Conservation (phyloP, 2,888 invertebrate genomes). For the Agrypnus murinus region DNA sequence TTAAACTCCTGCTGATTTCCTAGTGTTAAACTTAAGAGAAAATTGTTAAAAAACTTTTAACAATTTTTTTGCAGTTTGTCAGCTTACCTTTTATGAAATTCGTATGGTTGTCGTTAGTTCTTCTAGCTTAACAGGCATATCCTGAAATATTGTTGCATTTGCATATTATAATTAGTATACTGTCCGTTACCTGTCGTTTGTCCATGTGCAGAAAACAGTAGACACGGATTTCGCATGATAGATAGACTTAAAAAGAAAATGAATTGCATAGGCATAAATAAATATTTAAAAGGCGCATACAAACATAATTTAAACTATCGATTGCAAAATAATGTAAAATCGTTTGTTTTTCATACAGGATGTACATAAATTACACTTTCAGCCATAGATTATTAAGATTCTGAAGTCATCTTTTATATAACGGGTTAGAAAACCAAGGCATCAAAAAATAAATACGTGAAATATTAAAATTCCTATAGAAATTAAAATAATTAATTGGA, state of each 20-base stretch:
- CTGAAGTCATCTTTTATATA: not conserved
- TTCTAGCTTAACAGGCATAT: constrained; percentile 7
- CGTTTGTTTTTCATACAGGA: constrained; percentile 15
- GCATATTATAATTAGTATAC: constrained; percentile 40
- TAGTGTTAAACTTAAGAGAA: not conserved
- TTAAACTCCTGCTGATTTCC: not conserved
- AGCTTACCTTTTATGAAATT: constrained; percentile 2
- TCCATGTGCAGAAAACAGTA: constrained; percentile 15
- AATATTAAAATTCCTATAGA: constrained; percentile 1
- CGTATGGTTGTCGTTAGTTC: constrained; percentile 9
- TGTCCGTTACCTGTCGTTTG: constrained; percentile 32
- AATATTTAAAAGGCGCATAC: constrained; percentile 13
- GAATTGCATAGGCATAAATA: constrained; percentile 28
- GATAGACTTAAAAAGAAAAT: constrained; percentile 11
- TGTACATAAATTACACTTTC: constrained; percentile 15
- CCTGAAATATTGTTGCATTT: constrained; percentile 32
- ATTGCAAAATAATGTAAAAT: not conserved
- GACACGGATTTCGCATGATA: constrained; percentile 25
- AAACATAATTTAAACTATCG: not conserved
- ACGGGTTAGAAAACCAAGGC: constrained; percentile 8
- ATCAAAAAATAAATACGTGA: constrained; percentile 5
- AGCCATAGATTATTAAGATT: constrained; percentile 2
- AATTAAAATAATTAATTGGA: constrained; percentile 27
- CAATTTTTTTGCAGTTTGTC: not conserved
- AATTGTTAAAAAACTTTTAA: not conserved